phyloP scores from a whole-genome alignment of 2,113 vertebrate genomes.

The Rhizomys pruinosus region DNA sequence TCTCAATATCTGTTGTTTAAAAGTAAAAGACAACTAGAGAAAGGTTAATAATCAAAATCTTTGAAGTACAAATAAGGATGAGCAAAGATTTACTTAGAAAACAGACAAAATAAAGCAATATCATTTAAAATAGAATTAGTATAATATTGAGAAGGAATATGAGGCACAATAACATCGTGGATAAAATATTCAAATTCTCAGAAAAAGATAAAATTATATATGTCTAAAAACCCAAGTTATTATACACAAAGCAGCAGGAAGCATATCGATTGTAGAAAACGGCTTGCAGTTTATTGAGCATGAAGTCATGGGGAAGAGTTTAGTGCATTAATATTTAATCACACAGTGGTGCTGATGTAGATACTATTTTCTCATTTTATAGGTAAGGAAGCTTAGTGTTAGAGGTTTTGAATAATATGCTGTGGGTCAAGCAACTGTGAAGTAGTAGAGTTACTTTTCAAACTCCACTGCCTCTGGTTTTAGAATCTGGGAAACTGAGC shows the following conservation, averaged over 20 bases:
- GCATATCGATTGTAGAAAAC: background rate
- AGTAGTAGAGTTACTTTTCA: background rate
- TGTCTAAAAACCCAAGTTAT: background rate
- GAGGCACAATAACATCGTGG: background rate
- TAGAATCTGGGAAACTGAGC: background rate
- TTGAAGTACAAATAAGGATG: background rate
- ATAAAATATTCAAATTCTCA: background rate
- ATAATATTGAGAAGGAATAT: conserved; percentile 7
- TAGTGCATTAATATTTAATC: background rate
- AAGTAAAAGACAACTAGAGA: conserved; percentile 1
- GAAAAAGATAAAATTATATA: background rate
- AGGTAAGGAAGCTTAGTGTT: conserved; percentile 18
- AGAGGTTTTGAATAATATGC: background rate
- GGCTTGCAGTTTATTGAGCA: background rate
- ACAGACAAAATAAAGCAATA: background rate
- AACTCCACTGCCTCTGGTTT: background rate
- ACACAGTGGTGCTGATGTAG: conserved; percentile 20
- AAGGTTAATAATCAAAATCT: conserved; percentile 12
- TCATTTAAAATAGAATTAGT: conserved; percentile 36
- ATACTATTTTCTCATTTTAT: conserved; percentile 6
- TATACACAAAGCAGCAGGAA: background rate
- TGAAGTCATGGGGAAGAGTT: background rate
- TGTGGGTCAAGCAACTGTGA: background rate
- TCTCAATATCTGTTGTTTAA: background rate
- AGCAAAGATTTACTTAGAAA: conserved; percentile 7